Base-by-base conservation (phyloP, 2,797 vertebrate species). In the Cynopterus sphinx region DNA sequence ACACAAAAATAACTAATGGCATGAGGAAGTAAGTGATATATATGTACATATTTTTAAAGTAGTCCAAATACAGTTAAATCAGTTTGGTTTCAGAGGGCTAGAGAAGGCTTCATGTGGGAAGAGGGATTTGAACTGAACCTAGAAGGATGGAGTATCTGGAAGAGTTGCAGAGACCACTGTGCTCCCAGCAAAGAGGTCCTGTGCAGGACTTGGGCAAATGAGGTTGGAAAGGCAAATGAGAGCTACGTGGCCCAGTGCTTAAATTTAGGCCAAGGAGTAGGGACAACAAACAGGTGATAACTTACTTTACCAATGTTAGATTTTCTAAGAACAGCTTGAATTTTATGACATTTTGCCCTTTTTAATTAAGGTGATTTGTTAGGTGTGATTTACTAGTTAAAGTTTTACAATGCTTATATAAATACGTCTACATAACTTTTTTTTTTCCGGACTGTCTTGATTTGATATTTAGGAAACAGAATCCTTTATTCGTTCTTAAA, bases 401-500 rank as follows among this genome's bases (percentile, higher is more conserved):
- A 28, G 63, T 89, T 63, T 85, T 93, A 77, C n/a, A 79, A 67
- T 17, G 13, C 49, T 31, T 78, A 61, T 33, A 43, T 61, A 82
- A 46, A 68, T 83, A 55, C 22, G 73, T 86, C 83, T 91, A 78
- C 9, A 65, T 87, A 57, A 51, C 7, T 53, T 2, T 75, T 24
- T 77, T 78, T 49, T 78, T 24, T 19, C 17, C 53, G 33, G 67
- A 73, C 46, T 55, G 24, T 63, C 28, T 79, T 67, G 8, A 71
- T 82, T 91, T 93, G 57, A 15, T 82, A 28, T 89, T 95, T 83
- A 36, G 70, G 57, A 95, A 92, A 43, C 21, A 90, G 46, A 75
- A 63, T 92, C 19, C 59, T 70, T 86, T 86, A 86, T 41, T 83
- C 11, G 26, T 39, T 73, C 16, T 49, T 94, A 41, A 94, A 53